Evolutionary conservation across 2,797 vertebrate species (phyloP), one percentile per base, ranked within the genome.

Genomic region (Hoplostethus atlanticus): DNA sequence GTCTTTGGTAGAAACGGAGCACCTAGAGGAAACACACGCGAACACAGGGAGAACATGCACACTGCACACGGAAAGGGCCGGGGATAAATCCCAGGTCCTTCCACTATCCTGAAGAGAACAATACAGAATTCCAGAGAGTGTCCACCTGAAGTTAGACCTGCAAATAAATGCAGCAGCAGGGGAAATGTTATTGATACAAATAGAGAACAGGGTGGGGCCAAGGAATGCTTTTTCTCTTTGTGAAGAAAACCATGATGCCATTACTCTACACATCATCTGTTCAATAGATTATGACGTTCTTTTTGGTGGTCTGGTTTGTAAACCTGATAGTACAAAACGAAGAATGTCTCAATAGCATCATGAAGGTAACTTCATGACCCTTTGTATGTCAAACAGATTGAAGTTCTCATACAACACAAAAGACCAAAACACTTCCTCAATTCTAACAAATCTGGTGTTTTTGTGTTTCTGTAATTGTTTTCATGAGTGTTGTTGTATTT

Each of bases 131-230:
- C 21, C 21, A 21, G 21, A 21, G 21, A 21, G 21, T 21, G 21
- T 21, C 21, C 21, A 21, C 21, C 21, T 21, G 21, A 21, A 21
- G 21, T 21, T 21, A 21, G 21, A 21, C 21, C 21, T 21, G 21
- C 21, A 21, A 21, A 1, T 21, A 21, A 21, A 21, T 21, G 21
- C 40, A 44, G 10, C 30, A 64, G 50, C 51, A 68, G 44, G 30
- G 21, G 21, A 73, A 64, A 71, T 66, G 12, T 64, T 28, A 1
- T 12, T 42, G 10, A 42, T 12, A 42, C 12, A 44, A 68, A 63
- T 69, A 34, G 40, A 59, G 38, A 59, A 40, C 0, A 66, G 71
- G 83, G 79, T 40, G 68, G 51, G 40, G 61, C n/a, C 52, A 50
- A 7, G 4, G 31, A 4, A 66, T 4, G 16, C 40, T 42, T 12